Base-by-base conservation (phyloP, 1,140 invertebrate genomes). In the Magallana ariakensis region DNA sequence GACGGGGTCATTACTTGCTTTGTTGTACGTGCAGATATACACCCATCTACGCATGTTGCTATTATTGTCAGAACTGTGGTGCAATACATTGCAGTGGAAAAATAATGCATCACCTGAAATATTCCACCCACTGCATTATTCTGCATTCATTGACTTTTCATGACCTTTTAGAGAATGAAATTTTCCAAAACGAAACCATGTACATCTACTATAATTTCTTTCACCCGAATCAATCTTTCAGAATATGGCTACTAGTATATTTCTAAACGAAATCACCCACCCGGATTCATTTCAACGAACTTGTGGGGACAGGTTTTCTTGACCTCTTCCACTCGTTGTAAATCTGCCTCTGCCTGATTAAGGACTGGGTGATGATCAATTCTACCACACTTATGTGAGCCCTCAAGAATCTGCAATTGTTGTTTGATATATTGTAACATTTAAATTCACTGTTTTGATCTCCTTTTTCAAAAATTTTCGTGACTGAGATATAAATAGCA, bases 21-120 rank as follows among this genome's bases (percentile, higher is more conserved):
- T 87, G 85, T 92, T 92, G 87, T 90, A 93, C 1, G 92, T 86
- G 53, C 87, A 90, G 19, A 92, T 85, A 80, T 88, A 90, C 16
- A 90, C 90, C 90, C 91, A 93, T 6, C 92, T 87, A 26, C 91
- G 82, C 26, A 87, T 60, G 8, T 82, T 62, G 84, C 91, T 91
- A 13, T 58, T 85, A 75, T 90, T 92, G 16, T 85, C 85, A 57
- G 83, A 84, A 56, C 91, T 92, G 15, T 83, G 75, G 85, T 92
- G 90, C 87, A 80, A 91, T 90, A 86, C 88, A 88, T 89, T 90
- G 88, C 57, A 93, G 92, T 90, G 95, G 94, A 85, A 88, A 86
- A 87, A 95, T 92, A 86, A 87, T 6, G 94, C 81, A 90, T 95
- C 80, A 55, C 93, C 82, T 95, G 26, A 62, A 56, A 15, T 16